A percentile compares a stretch with the other conserved stretches of the same genome.
Evolutionary conservation across 2,888 invertebrate genomes (phyloP).

Genomic region (Camponotus fellah): DNA sequence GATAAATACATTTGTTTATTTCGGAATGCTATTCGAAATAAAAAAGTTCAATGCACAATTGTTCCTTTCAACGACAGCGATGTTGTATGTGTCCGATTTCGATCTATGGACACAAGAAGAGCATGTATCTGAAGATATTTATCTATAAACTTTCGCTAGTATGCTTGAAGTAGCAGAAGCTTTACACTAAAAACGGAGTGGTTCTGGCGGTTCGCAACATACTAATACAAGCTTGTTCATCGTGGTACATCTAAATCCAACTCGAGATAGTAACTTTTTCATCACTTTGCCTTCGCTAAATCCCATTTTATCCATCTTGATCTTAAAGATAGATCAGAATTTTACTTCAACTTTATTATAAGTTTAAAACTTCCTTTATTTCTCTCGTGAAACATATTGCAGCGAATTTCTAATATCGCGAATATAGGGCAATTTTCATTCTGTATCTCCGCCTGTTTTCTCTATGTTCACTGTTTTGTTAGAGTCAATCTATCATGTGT

Average conservation of each 20-base stretch:
- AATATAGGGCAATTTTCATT: background rate
- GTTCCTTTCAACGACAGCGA: background rate
- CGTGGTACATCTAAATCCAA: background rate
- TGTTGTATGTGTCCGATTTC: background rate
- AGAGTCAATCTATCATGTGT: slow-evolving; percentile 15
- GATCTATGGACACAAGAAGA: background rate
- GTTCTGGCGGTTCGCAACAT: background rate
- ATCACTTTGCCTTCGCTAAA: slow-evolving; percentile 7
- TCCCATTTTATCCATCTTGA: slow-evolving; percentile 3
- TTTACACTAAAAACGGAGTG: slow-evolving; percentile 3
- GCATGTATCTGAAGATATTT: slow-evolving; percentile 7
- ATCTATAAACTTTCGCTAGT: background rate
- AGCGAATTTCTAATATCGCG: background rate
- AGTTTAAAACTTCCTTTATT: background rate
- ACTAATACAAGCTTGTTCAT: background rate
- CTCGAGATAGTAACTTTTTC: slow-evolving; percentile 1
- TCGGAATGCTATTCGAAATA: background rate
- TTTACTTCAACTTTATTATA: slow-evolving; percentile 10
- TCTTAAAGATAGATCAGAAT: slow-evolving; percentile 22
- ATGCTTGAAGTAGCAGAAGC: background rate
- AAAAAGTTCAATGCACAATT: background rate
- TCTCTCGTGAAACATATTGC: background rate
- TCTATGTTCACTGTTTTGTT: background rate
- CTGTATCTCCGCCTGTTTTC: background rate
- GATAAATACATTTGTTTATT: slow-evolving; percentile 6